phyloP scores from a whole-genome alignment of 2,888 invertebrate genomes.

The Gerris lacustris region DNA sequence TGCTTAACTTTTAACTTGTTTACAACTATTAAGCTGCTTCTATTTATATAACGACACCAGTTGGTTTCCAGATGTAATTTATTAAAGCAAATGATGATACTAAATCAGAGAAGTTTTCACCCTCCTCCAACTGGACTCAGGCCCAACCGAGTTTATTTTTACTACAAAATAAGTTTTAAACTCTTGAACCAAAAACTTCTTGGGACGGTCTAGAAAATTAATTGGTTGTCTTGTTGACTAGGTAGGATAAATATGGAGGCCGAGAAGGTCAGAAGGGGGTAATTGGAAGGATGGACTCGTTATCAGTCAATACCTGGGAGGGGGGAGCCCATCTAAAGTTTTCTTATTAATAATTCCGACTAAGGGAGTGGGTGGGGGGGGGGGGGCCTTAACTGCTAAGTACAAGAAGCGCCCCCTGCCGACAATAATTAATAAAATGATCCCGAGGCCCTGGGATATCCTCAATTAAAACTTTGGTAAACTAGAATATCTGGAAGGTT shows the following conservation, averaged over 20 bases:
- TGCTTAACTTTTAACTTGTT: too few relatives aligned
- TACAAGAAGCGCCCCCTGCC: slow-evolving; percentile 12
- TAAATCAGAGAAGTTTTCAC: too few relatives aligned
- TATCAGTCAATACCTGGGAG: slow-evolving; percentile 9
- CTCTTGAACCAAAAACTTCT: too few relatives aligned
- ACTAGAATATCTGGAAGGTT: background rate
- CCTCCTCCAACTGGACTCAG: too few relatives aligned
- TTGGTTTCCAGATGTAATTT: too few relatives aligned
- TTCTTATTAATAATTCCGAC: slow-evolving; percentile 29
- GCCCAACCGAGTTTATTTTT: too few relatives aligned
- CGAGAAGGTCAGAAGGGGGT: background rate
- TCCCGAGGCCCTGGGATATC: slow-evolving; percentile 28
- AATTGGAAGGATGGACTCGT: slow-evolving; percentile 3
- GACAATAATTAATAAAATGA: slow-evolving; percentile 31
- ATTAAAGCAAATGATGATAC: too few relatives aligned
- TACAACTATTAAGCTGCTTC: too few relatives aligned
- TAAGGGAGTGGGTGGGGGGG: background rate
- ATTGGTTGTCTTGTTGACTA: slow-evolving; percentile 1
- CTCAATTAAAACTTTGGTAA: slow-evolving; percentile 30
- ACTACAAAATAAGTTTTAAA: too few relatives aligned
- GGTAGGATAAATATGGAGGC: background rate
- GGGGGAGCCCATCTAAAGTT: slow-evolving; percentile 24
- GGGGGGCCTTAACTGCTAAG: background rate
- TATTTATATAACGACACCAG: too few relatives aligned
- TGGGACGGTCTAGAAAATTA: background rate